Evolutionary conservation across 1,140 invertebrate species (phyloP).

Genomic region (Saxidomus purpurata): DNA sequence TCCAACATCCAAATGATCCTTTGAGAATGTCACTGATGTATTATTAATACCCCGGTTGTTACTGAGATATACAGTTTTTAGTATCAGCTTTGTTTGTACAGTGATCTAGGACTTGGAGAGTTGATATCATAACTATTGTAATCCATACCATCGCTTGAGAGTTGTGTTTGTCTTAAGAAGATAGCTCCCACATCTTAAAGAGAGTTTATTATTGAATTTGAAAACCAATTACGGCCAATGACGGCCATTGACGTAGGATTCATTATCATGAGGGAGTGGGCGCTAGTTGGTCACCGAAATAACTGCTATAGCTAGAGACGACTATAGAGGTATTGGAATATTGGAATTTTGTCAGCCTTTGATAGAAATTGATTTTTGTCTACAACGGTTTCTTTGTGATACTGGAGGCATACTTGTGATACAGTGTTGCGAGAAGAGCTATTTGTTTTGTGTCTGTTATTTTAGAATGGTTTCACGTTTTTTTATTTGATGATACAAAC

Average conservation of each 20-base stretch:
- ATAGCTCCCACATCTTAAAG: not conserved
- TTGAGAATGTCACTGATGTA: not conserved
- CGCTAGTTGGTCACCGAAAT: conserved; percentile 25
- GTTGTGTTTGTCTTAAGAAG: not conserved
- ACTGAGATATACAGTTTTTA: not conserved
- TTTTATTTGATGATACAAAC: not conserved
- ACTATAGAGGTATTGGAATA: conserved; percentile 33
- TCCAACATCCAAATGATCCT: too few relatives aligned
- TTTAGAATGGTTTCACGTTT: not conserved
- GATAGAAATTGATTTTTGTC: conserved; percentile 47
- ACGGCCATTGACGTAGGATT: conserved; percentile 24
- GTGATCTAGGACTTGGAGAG: not conserved
- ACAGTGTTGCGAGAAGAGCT: not conserved
- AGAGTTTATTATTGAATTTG: conserved; percentile 21
- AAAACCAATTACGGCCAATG: not conserved
- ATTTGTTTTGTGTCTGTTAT: not conserved
- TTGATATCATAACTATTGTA: not conserved
- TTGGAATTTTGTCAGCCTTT: conserved; percentile 53
- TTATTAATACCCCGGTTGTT: not conserved
- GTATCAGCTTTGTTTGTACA: not conserved
- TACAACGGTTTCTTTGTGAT: conserved; percentile 39
- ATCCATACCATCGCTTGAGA: conserved; percentile 9
- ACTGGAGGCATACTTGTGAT: not conserved
- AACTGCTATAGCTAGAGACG: conserved; percentile 19
- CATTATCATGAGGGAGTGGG: conserved; percentile 37